These are phyloP conservation scores for Darevskia mixta DNA, from an alignment of 2,797 vertebrate species.

Conservation along the genomic window DNA sequence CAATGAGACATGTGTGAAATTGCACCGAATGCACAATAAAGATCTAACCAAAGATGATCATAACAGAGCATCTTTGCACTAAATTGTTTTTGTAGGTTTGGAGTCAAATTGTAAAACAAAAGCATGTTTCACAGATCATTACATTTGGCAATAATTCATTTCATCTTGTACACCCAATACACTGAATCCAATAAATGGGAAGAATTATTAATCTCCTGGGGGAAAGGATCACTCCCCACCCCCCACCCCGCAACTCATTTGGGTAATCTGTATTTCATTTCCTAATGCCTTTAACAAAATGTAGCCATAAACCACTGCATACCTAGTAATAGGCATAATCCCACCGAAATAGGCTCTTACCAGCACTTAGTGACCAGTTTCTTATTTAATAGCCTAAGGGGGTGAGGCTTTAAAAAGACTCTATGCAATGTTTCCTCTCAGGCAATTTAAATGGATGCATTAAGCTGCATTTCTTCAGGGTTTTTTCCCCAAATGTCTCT, in stretches of 20 bases:
- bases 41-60: constrained; percentile 36
- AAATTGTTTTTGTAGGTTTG: constrained; percentile 64
- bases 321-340: constrained; percentile 80
- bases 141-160: constrained; percentile 67
- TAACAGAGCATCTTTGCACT: constrained; percentile 53
- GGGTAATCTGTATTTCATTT: constrained; percentile 53
- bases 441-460: constrained; percentile 81
- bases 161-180: constrained; percentile 27
- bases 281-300: constrained; percentile 77
- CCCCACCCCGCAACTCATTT: constrained; percentile 20
- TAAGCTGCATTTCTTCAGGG: constrained; percentile 77
- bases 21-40: constrained; percentile 59
- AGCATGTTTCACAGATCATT: constrained; percentile 71
- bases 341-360: constrained; percentile 79
- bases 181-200: constrained; percentile 58
- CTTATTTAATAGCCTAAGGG: constrained; percentile 84
- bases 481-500: constrained; percentile 72
- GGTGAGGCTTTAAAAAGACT: constrained; percentile 79
- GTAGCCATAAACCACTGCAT: constrained; percentile 77
- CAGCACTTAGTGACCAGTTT: constrained; percentile 83
- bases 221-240: constrained; percentile 56
- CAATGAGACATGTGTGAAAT: neutral
- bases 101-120: constrained; percentile 64
- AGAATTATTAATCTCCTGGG: constrained; percentile 69
- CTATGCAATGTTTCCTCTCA: constrained; percentile 79